phyloP scores from a whole-genome alignment of 2,113 vertebrate genomes.

The Rhineura floridana region DNA sequence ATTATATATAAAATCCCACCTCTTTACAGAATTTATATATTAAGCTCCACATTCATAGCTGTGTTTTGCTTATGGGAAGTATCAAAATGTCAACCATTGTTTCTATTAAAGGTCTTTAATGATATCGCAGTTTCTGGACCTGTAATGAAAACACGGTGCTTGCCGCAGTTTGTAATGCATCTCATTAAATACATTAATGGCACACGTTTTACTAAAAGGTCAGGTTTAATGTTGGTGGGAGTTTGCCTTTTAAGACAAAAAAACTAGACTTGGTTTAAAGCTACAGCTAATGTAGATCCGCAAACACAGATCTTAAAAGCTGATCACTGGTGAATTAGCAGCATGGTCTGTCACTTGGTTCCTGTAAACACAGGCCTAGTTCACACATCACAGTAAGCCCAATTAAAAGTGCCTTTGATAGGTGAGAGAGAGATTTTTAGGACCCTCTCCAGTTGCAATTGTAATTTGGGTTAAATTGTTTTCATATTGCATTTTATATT shows the following conservation, averaged over 20 bases:
- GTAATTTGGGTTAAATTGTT: no score
- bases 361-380: no score
- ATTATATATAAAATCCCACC: conserved; percentile 27
- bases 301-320: not conserved
- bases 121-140: conserved; percentile 76
- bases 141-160: conserved; percentile 80
- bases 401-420: no score
- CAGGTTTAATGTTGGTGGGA: conserved; percentile 73
- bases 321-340: not conserved
- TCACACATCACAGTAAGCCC: no score
- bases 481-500: no score
- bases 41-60: conserved; percentile 52
- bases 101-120: conserved; percentile 84
- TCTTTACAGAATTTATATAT: conserved; percentile 55
- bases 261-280: conserved; percentile 60
- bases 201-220: conserved; percentile 78
- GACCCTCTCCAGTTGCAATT: no score
- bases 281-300: conserved; percentile 30
- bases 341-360: not conserved
- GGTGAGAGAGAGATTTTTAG: no score
- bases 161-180: conserved; percentile 77
- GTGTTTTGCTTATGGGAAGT: conserved; percentile 79
- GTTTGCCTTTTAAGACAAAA: conserved; percentile 65
- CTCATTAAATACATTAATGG: conserved; percentile 85
- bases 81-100: conserved; percentile 85